Percentiles rank a stretch among this genome's conserved stretches.
Conservation (phyloP, 2,888 invertebrate species). For the Noctua janthina region DNA sequence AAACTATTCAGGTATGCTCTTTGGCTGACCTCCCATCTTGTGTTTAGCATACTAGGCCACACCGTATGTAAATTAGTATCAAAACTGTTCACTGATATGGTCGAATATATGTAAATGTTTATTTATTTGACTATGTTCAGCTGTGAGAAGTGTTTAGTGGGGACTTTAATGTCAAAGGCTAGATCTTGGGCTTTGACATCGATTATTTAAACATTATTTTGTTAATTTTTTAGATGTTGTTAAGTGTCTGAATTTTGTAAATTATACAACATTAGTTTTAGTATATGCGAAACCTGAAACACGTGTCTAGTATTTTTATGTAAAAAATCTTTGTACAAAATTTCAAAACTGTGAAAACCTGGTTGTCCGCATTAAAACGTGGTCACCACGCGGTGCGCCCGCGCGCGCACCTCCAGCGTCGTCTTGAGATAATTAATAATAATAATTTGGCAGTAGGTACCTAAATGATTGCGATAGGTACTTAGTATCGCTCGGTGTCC, state of each 20-base stretch:
- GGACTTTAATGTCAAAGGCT: conserved; percentile 39
- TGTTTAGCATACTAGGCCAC: conserved; percentile 58
- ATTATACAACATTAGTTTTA: not conserved
- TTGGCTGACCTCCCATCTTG: conserved; percentile 41
- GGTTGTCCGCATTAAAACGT: too few species aligned
- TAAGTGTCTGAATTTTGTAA: not conserved
- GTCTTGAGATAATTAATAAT: too few species aligned
- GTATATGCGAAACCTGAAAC: too few species aligned
- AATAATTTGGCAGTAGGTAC: too few species aligned
- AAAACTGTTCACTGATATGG: conserved; percentile 29
- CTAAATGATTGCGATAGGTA: too few species aligned
- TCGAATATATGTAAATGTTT: conserved; percentile 45
- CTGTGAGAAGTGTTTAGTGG: not conserved
- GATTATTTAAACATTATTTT: not conserved
- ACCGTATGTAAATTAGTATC: conserved; percentile 50
- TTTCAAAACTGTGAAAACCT: too few species aligned
- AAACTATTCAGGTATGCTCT: conserved; percentile 52
- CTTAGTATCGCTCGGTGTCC: too few species aligned
- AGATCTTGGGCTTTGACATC: not conserved
- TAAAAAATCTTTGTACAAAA: too few species aligned
- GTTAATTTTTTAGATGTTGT: not conserved
- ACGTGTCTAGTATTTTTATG: too few species aligned
- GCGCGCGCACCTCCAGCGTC: too few species aligned
- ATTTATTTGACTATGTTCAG: conserved; percentile 31
- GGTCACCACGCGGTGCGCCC: too few species aligned